Percentiles rank a stretch among this genome's conserved stretches.
Evolutionary conservation across 2,113 vertebrate species (phyloP).

Genomic region (Bubo scandiacus): DNA sequence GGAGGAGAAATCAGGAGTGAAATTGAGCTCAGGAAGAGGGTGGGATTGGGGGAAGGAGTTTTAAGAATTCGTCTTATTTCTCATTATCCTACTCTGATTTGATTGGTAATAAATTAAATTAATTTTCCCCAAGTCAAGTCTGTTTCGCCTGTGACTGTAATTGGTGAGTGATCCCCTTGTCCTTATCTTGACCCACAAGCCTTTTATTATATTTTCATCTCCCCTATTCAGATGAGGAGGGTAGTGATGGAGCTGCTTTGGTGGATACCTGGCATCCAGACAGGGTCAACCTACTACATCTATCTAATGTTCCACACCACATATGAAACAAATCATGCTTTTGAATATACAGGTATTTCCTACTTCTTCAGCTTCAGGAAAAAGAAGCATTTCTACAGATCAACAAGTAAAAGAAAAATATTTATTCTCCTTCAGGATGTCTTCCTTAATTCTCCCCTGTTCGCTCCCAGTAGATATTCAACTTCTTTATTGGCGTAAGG

Average conservation of each 20-base stretch:
- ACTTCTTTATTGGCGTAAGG: neutral
- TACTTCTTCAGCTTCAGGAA: neutral
- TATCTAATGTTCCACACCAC: neutral
- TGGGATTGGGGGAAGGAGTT: neutral
- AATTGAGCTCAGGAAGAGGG: neutral
- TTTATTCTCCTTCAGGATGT: neutral
- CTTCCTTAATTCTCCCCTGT: neutral
- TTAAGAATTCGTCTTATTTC: neutral
- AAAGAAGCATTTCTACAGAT: neutral
- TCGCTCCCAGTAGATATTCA: neutral
- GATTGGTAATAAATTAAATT: neutral
- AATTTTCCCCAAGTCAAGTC: neutral
- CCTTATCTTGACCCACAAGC: neutral
- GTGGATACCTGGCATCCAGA: neutral
- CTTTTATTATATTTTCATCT: neutral
- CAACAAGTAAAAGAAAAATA: neutral
- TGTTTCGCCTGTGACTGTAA: neutral
- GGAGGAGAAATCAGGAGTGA: neutral
- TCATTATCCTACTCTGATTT: neutral
- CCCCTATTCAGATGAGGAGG: neutral
- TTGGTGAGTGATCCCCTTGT: neutral
- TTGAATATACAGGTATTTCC: neutral
- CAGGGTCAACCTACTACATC: neutral
- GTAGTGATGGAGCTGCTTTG: neutral
- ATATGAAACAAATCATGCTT: neutral